Conservation (phyloP, 2,113 vertebrate species). For the Engystomops pustulosus region DNA sequence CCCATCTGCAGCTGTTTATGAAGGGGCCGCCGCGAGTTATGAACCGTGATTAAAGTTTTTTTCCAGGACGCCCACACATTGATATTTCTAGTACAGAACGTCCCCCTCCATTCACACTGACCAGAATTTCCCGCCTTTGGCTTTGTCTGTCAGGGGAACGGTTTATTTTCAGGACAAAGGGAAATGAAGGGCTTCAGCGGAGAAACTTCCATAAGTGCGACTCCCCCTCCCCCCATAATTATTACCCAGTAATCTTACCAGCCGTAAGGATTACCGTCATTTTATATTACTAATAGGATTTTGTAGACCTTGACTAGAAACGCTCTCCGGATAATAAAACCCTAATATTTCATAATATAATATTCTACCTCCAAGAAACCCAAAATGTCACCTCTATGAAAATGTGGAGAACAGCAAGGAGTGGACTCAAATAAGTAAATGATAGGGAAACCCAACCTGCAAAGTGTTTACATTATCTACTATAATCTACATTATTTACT, state of each 20-base stretch:
- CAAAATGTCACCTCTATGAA: not conserved
- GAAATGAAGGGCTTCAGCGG: not conserved
- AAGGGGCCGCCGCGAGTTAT: not conserved
- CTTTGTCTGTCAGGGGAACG: not conserved
- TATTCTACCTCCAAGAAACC: not conserved
- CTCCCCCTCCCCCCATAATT: not conserved
- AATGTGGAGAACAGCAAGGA: not conserved
- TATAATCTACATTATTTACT: no score
- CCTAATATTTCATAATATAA: not conserved
- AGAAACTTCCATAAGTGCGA: slow-evolving; percentile 7
- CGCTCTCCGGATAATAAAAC: not conserved
- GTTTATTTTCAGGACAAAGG: not conserved
- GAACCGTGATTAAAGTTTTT: not conserved
- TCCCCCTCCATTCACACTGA: not conserved
- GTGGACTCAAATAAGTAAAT: no score
- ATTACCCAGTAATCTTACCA: not conserved
- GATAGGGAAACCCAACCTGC: no score
- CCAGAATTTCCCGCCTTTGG: not conserved
- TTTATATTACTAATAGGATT: slow-evolving; percentile 30
- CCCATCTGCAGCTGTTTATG: not conserved
- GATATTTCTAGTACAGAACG: not conserved
- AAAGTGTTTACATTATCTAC: no score
- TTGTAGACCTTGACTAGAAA: not conserved
- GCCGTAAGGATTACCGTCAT: not conserved
- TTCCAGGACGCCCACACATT: not conserved